Evolutionary conservation across 2,888 invertebrate genomes (phyloP).

Genomic region (Caenorhabditis sp.): DNA sequence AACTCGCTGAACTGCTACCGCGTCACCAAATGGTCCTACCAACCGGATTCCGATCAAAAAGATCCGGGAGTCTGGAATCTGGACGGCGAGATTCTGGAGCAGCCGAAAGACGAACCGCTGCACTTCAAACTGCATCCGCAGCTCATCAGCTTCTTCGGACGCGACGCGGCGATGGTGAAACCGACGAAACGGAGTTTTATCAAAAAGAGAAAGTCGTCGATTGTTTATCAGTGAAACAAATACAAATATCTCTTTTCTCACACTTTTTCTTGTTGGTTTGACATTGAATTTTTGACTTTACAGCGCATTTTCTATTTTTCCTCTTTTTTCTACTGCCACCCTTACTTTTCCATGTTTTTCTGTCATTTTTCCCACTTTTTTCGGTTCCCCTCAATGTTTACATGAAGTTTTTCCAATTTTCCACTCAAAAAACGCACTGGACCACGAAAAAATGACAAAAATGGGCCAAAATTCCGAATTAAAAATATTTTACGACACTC

Average conservation of each 20-base stretch:
- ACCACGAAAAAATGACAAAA: too few relatives aligned
- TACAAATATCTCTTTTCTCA: slow-evolving; percentile 11
- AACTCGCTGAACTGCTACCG: slow-evolving; percentile 77
- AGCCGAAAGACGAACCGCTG: slow-evolving; percentile 77
- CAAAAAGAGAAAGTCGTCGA: slow-evolving; percentile 73
- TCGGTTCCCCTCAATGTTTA: too few relatives aligned
- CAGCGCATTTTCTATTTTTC: slow-evolving; percentile 11
- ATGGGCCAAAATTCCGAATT: too few relatives aligned
- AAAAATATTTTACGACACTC: too few relatives aligned
- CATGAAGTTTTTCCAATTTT: slow-evolving; percentile 15
- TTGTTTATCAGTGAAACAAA: slow-evolving; percentile 69
- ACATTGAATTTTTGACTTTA: slow-evolving; percentile 14
- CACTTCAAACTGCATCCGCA: slow-evolving; percentile 80
- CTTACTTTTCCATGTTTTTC: too few relatives aligned
- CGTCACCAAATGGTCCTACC: slow-evolving; percentile 79
- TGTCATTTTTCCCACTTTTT: not conserved
- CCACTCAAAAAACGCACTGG: too few relatives aligned
- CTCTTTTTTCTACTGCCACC: not conserved
- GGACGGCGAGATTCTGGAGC: slow-evolving; percentile 81
- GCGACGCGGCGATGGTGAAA: slow-evolving; percentile 79
- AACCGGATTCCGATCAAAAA: slow-evolving; percentile 73
- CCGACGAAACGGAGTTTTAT: slow-evolving; percentile 75
- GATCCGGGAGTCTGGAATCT: slow-evolving; percentile 81
- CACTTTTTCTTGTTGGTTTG: too few relatives aligned
- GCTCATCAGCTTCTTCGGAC: slow-evolving; percentile 81